Evolutionary conservation across 2,113 vertebrate genomes (phyloP), one percentile per base, ranked within the genome.

Genomic region (Scophthalmus maximus): DNA sequence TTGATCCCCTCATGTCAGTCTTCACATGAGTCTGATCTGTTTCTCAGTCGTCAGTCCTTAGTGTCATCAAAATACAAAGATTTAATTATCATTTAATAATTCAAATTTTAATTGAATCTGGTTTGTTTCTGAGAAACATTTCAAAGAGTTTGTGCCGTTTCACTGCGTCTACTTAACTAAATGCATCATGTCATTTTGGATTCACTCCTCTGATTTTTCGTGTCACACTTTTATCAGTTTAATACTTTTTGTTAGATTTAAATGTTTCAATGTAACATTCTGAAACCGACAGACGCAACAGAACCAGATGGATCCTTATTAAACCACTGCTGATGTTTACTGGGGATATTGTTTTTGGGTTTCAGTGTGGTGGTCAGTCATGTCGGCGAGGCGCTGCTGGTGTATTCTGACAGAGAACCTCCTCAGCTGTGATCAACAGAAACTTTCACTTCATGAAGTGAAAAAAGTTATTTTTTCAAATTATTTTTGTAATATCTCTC

Each of bases 301-400:
- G 14, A 36, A 32, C 26, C 25, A 30, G 14, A 29, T 36, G 4
- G 15, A 42, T 26, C 40, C 46, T 47, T n/a, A 1, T 22, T 20
- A 47, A 22, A 9, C 44, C 11, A 3, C 44, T 14, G 47, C 11
- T 12, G 47, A 25, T 6, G 14, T 8, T 11, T 18, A 14, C 55
- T 36, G 53, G 6, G 7, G 1, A n/a, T 53, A 10, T 53, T 20
- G 6, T n/a, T 40, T 1, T 42, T 23, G 40, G 23, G 22, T 92
- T 84, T 18, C 94, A 99, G 97, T 83, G 91, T 99, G 78, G 76
- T 97, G 62, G 46, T 93, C 2, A 88, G 95, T 47, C 94, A 91
- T 9, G 76, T 91, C 25, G 97, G 95, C 58, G 96, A 98, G 86
- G 94, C 93, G 30, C 83, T 98, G 88, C 91, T 96, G 84, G 68